These are phyloP conservation scores for Tragulus kanchil DNA, from an alignment of 2,113 vertebrate genomes.

Conservation along the genomic window DNA sequence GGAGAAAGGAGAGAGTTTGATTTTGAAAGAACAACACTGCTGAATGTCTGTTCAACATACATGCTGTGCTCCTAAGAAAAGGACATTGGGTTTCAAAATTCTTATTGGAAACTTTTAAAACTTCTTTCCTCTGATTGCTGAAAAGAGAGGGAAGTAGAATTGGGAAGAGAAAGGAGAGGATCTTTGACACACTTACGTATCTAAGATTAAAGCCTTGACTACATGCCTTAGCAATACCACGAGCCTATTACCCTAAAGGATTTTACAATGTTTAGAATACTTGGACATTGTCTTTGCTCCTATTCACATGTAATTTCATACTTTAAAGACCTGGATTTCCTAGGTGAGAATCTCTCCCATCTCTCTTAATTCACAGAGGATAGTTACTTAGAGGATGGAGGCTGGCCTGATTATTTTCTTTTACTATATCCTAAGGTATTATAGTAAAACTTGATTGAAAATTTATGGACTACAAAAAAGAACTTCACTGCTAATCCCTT, in stretches of 20 bases:
- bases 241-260: background rate
- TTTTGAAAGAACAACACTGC: constrained; percentile 23
- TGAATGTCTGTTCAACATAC: background rate
- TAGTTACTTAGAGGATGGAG: constrained; percentile 18
- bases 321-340: constrained; percentile 39
- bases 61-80: background rate
- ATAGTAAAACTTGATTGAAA: constrained; percentile 50
- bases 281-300: background rate
- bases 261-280: constrained; percentile 32
- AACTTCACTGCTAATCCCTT: background rate
- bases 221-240: background rate
- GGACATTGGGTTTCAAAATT: constrained; percentile 19
- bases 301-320: constrained; percentile 14
- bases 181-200: background rate
- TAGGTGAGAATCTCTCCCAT: constrained; percentile 21
- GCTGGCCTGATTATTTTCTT: constrained; percentile 36
- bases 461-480: constrained; percentile 56
- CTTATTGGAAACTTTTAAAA: constrained; percentile 9
- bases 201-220: constrained; percentile 4
- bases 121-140: constrained; percentile 1
- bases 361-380: constrained; percentile 29
- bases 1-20: background rate
- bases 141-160: background rate
- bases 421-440: constrained; percentile 33
- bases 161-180: background rate